Base-by-base conservation (phyloP, 1,140 invertebrate species). In the Stegodyphus dumicola region DNA sequence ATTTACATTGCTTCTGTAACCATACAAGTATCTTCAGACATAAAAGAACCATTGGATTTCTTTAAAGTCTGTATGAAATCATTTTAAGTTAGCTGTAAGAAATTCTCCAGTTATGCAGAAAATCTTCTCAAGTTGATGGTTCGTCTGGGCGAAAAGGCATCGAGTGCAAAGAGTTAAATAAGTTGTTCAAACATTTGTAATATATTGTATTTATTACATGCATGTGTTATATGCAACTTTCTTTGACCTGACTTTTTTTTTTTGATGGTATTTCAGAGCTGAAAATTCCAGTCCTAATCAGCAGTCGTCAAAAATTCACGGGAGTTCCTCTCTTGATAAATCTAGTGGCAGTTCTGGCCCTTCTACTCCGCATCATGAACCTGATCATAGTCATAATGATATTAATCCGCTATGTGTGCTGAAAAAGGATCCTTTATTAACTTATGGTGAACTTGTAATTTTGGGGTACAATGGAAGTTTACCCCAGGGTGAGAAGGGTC, bases 391-490 rank as follows among this genome's bases (percentile, higher is more conserved):
- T n/a, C 67, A 54, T 15, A 78, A 60, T 71, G 86, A 78, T 54
- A 17, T 52, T 67, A 56, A 84, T 60, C 73, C 69, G 56, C 54
- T 78, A n/a, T 33, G 33, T 33, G 33, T 33, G 33, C 60, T 80
- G 15, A 87, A 80, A 13, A 78, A 60, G 17, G 86, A 80, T n/a
- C 86, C 79, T 15, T 67, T 80, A 13, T 67, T 84, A 33, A 87
- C 79, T 6, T 98, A 97, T 92, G 96, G 96, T 88, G 96, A 98
- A 93, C 93, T 98, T 90, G 95, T 97, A 90, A 96, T 97, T 91
- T 93, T 97, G 90, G 96, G 96, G 95, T 98, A 98, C 92, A 99
- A 99, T 94, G 97, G 97, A 78, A 96, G 94, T 90, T 92, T 99
- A 87, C 96, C 96, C 77, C 94, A 95, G 89, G 97, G 96, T 54